phyloP scores from a whole-genome alignment of 1,140 invertebrate genomes.

The Euborellia annulipes region DNA sequence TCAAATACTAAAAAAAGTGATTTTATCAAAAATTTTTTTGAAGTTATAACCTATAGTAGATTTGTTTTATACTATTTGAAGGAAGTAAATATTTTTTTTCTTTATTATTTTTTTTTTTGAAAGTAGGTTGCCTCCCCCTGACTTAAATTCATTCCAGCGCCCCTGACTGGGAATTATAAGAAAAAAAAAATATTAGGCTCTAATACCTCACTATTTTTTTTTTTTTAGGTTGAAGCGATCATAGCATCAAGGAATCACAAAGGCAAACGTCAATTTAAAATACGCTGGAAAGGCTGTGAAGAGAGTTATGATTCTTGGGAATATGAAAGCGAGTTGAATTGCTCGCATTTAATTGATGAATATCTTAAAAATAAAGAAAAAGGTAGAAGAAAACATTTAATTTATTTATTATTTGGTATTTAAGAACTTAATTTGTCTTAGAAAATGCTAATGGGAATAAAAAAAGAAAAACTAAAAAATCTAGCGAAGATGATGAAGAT shows the following conservation, averaged over 20 bases:
- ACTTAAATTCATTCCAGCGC: too few relatives aligned
- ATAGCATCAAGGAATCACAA: conserved; percentile 26
- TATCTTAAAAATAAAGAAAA: conserved; percentile 30
- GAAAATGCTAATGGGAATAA: conserved; percentile 17
- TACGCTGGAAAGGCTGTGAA: conserved; percentile 68
- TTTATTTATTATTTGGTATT: neutral
- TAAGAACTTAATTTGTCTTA: conserved; percentile 21
- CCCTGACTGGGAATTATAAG: too few relatives aligned
- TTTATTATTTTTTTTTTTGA: too few relatives aligned
- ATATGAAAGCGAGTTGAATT: conserved; percentile 53
- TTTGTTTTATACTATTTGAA: too few relatives aligned
- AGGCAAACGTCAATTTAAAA: conserved; percentile 51
- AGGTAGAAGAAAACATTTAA: conserved; percentile 17
- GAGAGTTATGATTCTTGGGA: conserved; percentile 64
- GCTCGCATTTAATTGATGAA: conserved; percentile 45
- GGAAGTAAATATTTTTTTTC: too few relatives aligned
- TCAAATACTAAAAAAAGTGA: too few relatives aligned
- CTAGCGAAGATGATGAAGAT: conserved; percentile 21
- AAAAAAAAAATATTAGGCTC: too few relatives aligned
- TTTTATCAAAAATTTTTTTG: too few relatives aligned
- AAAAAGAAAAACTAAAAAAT: conserved; percentile 23
- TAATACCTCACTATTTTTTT: too few relatives aligned
- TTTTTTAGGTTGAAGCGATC: conserved; percentile 8
- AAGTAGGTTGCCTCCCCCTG: too few relatives aligned
- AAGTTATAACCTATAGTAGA: too few relatives aligned